These are phyloP conservation scores for Idaea dimidiata DNA, from an alignment of 2,888 invertebrate species.

Conservation along the genomic window DNA sequence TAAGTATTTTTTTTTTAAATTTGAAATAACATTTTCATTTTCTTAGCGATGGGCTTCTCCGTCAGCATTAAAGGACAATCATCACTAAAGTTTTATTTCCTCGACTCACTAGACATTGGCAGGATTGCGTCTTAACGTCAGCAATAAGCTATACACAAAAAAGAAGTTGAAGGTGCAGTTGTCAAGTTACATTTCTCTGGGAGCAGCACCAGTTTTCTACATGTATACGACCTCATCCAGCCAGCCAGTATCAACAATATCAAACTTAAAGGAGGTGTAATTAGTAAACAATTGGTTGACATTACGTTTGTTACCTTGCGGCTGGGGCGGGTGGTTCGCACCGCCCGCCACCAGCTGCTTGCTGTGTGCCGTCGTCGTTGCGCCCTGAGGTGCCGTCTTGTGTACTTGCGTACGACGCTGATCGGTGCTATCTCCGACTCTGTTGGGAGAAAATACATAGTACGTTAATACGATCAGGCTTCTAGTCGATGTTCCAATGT, in stretches of 20 bases:
- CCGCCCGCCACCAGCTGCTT: constrained; percentile 90
- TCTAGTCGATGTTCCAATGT: neutral
- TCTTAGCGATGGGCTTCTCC: too few species aligned
- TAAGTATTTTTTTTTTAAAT: too few species aligned
- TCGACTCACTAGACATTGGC: too few species aligned
- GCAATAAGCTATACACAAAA: too few species aligned
- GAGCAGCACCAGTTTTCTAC: too few species aligned
- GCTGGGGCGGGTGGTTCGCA: constrained; percentile 85
- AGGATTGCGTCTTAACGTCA: too few species aligned
- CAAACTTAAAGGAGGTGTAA: constrained; percentile 51
- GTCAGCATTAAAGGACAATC: too few species aligned
- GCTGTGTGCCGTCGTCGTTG: constrained; percentile 90
- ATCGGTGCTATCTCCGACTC: constrained; percentile 77
- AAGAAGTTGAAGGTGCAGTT: too few species aligned
- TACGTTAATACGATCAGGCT: neutral
- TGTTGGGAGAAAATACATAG: constrained; percentile 28
- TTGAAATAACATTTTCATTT: too few species aligned
- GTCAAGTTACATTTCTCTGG: too few species aligned
- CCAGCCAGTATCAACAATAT: neutral
- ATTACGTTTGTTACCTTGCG: constrained; percentile 81
- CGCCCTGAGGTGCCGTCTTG: constrained; percentile 69
- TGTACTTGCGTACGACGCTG: constrained; percentile 55
- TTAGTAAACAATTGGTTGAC: constrained; percentile 51
- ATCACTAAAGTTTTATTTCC: too few species aligned
- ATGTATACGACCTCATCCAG: too few species aligned